Percentiles rank a stretch among this genome's conserved stretches.
Evolutionary conservation across 2,113 vertebrate species (phyloP).

Genomic region (Kryptolebias marmoratus): DNA sequence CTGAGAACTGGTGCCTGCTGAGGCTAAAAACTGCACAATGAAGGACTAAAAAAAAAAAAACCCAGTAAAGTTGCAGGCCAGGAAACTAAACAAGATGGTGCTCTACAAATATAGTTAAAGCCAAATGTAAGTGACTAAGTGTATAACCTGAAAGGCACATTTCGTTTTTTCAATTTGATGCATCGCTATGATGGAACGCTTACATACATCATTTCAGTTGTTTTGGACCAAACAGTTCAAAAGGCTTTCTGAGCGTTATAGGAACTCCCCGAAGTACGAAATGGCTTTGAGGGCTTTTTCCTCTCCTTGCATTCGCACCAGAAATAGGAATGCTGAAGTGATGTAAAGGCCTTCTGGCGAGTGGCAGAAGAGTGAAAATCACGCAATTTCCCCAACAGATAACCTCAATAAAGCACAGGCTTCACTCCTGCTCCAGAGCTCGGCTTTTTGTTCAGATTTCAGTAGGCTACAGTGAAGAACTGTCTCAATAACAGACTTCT

Average conservation of each 20-base stretch:
- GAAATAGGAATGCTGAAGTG: background rate
- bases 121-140: background rate
- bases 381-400: background rate
- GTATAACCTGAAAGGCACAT: background rate
- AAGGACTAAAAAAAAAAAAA: constrained; percentile 8
- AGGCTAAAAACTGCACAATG: constrained; percentile 9
- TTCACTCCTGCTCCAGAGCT: background rate
- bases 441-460: background rate
- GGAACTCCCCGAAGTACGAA: background rate
- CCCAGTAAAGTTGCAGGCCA: background rate
- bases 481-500: background rate
- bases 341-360: background rate
- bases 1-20: constrained; percentile 18
- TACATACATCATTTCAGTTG: too few relatives aligned
- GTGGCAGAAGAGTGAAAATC: background rate
- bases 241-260: background rate
- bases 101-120: background rate
- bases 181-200: background rate
- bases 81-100: constrained; percentile 9
- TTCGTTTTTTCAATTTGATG: background rate
- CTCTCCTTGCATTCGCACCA: background rate
- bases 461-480: background rate
- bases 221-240: background rate
- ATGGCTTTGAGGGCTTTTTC: background rate
- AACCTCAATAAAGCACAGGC: background rate